Base-by-base conservation (phyloP, 2,797 vertebrate species). In the Caiman crocodilus region DNA sequence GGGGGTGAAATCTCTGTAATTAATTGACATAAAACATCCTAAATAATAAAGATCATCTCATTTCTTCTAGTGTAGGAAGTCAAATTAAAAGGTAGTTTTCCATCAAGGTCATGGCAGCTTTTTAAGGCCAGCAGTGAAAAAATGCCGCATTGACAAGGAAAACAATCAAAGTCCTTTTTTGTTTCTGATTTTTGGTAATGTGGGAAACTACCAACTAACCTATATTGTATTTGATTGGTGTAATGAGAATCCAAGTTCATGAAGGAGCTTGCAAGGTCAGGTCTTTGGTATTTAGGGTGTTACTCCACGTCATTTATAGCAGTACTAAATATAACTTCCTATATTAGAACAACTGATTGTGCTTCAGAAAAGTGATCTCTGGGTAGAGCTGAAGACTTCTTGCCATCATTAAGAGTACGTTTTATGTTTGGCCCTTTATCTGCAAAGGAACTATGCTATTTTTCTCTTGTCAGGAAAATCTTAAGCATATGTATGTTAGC, bases 11-110 rank as follows among this genome's bases (percentile, higher is more conserved):
- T 87, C 15, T 3, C 6, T 20, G 67, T 67, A 5, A 1, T 2
- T 25, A 4, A 26, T 88, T 7, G 69, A 76, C 18, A 73, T 74
- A 88, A 2, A 16, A 76, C 17, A 21, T 30, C 11, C 13, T 15
- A 30, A 81, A 30, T 69, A 59, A 4, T 8, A 42, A 35, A 50
- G 85, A 42, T 10, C 0, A 1, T 35, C 20, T 1, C 75, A 75
- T 26, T 65, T 42, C 6, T 63, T 67, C 7, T 65, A 35, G 32
- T 4, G 30, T 26, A 9, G 71, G 30, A 71, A 20, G 58, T 26
- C 58, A 25, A 15, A 16, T 0, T 13, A 16, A 0, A 0, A 1
- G 21, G 17, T 25, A 2, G 1, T 13, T 75, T 20, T 14, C 25
- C 9, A 3, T 0, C 1, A n/a, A 78, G 30, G 15, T 10, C 32